Conservation (phyloP, 2,113 vertebrate genomes). For the Gorsachius goisagi region DNA sequence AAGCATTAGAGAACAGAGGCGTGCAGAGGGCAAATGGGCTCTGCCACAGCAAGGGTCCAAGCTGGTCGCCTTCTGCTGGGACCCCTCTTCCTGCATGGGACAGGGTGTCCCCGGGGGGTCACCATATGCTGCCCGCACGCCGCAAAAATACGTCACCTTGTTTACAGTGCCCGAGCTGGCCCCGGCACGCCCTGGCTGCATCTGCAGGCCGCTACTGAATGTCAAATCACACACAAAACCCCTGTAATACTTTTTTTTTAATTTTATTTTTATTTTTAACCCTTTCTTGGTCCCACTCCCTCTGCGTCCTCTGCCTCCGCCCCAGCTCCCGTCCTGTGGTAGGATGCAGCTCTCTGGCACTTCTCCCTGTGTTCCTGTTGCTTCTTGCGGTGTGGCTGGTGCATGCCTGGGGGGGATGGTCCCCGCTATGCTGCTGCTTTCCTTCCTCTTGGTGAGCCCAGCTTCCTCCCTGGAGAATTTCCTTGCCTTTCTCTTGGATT, state of each 20-base stretch:
- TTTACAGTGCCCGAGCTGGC: slow-evolving; percentile 45
- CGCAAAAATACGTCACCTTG: background rate
- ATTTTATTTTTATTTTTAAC: background rate
- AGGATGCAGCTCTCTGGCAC: background rate
- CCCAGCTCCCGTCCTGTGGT: background rate
- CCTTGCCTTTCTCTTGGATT: background rate
- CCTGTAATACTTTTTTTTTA: background rate
- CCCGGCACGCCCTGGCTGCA: rapidly evolving
- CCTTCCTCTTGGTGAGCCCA: background rate
- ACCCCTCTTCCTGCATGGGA: background rate
- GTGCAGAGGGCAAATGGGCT: background rate
- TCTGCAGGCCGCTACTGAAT: background rate
- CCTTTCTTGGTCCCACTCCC: background rate
- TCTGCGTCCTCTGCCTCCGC: background rate
- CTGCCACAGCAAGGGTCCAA: background rate
- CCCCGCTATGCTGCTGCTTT: background rate
- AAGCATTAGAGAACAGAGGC: background rate
- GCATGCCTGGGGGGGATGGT: background rate
- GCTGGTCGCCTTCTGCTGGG: background rate
- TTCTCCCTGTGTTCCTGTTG: background rate
- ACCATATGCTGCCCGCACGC: rapidly evolving
- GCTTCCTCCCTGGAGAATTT: background rate
- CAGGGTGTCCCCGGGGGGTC: background rate
- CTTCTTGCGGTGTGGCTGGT: background rate
- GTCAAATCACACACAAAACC: background rate